Conservation (phyloP, 2,888 invertebrate species). For the Ectemnius lituratus region DNA sequence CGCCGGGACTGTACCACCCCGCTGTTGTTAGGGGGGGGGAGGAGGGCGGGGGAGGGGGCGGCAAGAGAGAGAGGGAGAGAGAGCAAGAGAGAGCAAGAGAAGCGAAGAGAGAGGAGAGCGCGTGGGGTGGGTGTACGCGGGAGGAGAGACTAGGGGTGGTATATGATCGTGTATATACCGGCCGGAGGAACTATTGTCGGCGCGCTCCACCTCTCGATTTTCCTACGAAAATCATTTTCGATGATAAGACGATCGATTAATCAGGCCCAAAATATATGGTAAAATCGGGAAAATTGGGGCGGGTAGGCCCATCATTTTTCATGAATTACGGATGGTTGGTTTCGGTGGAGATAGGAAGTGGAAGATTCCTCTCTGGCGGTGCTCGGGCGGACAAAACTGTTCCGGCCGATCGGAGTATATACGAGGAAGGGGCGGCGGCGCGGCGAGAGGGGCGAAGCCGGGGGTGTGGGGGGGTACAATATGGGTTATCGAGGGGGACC, state of each 20-base stretch:
- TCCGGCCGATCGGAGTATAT: constrained; percentile 75
- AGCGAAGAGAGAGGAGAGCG: too few relatives aligned
- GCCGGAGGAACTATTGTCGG: constrained; percentile 76
- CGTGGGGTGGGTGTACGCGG: too few relatives aligned
- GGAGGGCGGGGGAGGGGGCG: constrained; percentile 60
- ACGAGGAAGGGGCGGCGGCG: constrained; percentile 75
- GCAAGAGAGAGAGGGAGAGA: too few relatives aligned
- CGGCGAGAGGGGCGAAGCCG: constrained; percentile 63
- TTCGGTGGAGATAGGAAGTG: constrained; percentile 48
- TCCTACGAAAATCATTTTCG: constrained; percentile 68
- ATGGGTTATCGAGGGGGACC: constrained; percentile 77
- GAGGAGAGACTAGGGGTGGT: constrained; percentile 75
- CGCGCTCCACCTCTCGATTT: constrained; percentile 75
- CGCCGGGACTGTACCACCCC: constrained; percentile 76
- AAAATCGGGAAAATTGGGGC: constrained; percentile 69
- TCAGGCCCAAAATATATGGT: constrained; percentile 52
- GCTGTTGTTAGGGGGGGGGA: constrained; percentile 77
- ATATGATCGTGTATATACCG: constrained; percentile 78
- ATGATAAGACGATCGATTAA: constrained; percentile 36
- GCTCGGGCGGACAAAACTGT: constrained; percentile 73
- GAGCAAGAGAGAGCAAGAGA: too few relatives aligned
- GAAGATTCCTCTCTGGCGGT: constrained; percentile 71
- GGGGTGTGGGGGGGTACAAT: constrained; percentile 73
- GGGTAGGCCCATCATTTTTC: constrained; percentile 71
- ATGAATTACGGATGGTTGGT: constrained; percentile 63